Evolutionary conservation across 2,888 invertebrate species (phyloP).

Genomic region (Andrena dorsata): DNA sequence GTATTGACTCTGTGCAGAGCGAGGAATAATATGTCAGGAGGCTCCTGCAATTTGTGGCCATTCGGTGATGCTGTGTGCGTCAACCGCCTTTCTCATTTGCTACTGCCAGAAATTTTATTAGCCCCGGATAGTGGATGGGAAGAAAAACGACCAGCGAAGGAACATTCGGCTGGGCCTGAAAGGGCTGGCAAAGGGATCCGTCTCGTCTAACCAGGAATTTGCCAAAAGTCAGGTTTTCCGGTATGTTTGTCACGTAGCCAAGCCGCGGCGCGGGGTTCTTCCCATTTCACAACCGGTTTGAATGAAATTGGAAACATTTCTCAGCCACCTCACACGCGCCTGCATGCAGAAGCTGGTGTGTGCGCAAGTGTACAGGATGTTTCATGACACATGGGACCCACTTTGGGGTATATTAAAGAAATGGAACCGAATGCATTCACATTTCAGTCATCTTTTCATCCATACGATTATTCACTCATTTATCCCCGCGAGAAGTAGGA

Average conservation of each 20-base stretch:
- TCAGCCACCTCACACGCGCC: slow-evolving; percentile 71
- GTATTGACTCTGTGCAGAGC: neutral
- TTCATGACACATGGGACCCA: slow-evolving; percentile 27
- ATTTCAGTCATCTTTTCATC: neutral
- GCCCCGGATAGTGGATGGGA: slow-evolving; percentile 58
- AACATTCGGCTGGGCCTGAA: slow-evolving; percentile 44
- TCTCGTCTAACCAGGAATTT: slow-evolving; percentile 72
- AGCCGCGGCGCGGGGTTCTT: slow-evolving; percentile 70
- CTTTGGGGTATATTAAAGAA: slow-evolving; percentile 7
- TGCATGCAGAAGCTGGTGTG: slow-evolving; percentile 17
- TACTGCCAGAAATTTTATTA: slow-evolving; percentile 79
- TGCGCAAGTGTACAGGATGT: slow-evolving; percentile 21
- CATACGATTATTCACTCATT: neutral
- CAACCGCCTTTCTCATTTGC: neutral
- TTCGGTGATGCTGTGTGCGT: neutral
- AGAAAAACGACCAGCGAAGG: slow-evolving; percentile 75
- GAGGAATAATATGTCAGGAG: neutral
- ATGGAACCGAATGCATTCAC: neutral
- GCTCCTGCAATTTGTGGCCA: neutral
- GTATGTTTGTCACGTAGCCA: slow-evolving; percentile 83
- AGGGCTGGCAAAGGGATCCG: slow-evolving; percentile 53
- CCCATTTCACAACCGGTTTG: slow-evolving; percentile 78
- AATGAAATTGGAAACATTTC: slow-evolving; percentile 84
- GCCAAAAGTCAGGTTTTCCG: slow-evolving; percentile 72
- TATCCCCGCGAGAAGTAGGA: neutral